These are phyloP conservation scores for Cherax quadricarinatus DNA, from an alignment of 1,140 invertebrate genomes.

Conservation along the genomic window DNA sequence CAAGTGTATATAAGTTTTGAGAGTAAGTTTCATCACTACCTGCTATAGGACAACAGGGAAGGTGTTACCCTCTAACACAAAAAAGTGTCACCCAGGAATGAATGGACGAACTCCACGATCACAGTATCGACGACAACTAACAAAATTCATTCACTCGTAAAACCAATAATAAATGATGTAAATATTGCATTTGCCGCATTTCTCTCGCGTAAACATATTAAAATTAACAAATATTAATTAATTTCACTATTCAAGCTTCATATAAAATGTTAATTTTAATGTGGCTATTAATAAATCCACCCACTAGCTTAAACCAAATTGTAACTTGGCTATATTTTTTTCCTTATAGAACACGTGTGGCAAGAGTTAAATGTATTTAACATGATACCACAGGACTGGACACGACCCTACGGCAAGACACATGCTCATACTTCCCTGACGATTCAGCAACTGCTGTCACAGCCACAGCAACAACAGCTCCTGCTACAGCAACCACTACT, in stretches of 20 bases:
- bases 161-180: neutral
- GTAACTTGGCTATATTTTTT: neutral
- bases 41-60: too few relatives aligned
- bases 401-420: too few relatives aligned
- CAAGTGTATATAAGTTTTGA: too few relatives aligned
- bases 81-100: too few relatives aligned
- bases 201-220: neutral
- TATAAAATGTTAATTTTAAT: conserved; percentile 1
- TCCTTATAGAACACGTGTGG: neutral
- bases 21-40: too few relatives aligned
- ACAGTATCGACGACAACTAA: neutral
- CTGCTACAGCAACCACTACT: too few relatives aligned
- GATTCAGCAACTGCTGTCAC: neutral
- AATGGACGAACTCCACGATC: too few relatives aligned
- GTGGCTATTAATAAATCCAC: neutral
- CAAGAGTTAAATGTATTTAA: neutral
- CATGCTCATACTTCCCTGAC: neutral
- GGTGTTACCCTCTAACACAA: too few relatives aligned
- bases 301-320: neutral
- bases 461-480: too few relatives aligned
- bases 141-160: neutral
- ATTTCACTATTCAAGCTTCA: neutral
- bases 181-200: neutral
- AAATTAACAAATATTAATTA: neutral
- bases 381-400: neutral